Evolutionary conservation across 2,797 vertebrate species (phyloP), one percentile per base, ranked within the genome.

Genomic region (Gymnodraco acuticeps): DNA sequence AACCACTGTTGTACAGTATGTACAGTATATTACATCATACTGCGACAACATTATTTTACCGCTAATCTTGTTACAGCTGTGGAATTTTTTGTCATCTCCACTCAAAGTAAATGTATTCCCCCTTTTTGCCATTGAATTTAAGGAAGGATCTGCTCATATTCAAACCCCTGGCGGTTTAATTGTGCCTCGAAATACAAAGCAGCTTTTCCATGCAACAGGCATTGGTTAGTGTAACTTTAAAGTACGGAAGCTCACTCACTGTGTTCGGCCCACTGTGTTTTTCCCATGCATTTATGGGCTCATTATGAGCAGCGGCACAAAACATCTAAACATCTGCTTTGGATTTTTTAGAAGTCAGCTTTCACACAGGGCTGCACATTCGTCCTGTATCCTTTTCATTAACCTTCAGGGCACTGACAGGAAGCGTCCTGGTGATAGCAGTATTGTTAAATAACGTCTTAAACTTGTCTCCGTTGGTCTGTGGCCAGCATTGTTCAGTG

Each of bases 301-400:
- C 84, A 61, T 88, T 87, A 83, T 70, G 52, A 52, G 65, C 64
- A 88, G 81, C 48, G 5, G 64, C 81, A 85, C 84, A 90, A 87
- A 89, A 69, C 63, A 75, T 74, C 62, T 14, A 82, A 85, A 88
- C 89, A 92, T 92, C 86, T 93, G 91, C 84, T 89, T 83, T 80
- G 60, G 56, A 38, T 77, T 81, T 85, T 91, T 91, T 65, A 73
- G 72, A 83, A 82, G 71, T 53, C 60, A 53, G 66, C 75, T 64
- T 77, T 87, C 76, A 86, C 64, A 70, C 73, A 47, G 51, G 19
- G 78, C 73, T 86, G n/a, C 55, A 43, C 66, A 73, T 59, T 65
- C 14, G 23, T 72, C 70, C 80, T 81, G 58, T 73, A 66, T 84
- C 51, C 75, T 86, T 87, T 91, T 89, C 71, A 88, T 73, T 73